phyloP scores from a whole-genome alignment of 2,888 invertebrate genomes.

The Lasioglossum morio region DNA sequence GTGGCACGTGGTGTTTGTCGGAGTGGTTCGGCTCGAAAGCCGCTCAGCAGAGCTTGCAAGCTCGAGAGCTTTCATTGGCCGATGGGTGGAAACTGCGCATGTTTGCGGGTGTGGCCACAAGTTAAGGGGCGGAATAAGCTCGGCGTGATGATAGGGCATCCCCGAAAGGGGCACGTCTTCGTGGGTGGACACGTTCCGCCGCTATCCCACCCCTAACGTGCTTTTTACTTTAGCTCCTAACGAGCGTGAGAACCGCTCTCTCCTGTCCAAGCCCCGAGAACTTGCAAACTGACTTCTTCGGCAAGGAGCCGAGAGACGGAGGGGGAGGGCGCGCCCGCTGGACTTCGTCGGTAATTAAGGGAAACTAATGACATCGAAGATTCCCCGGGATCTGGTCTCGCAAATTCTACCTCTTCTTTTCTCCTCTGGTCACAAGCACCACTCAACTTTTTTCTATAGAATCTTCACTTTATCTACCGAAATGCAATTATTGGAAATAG shows the following conservation, averaged over 20 bases:
- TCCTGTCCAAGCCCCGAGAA: constrained; percentile 60
- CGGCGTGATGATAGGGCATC: constrained; percentile 81
- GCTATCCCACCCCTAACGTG: constrained; percentile 64
- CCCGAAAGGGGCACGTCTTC: constrained; percentile 77
- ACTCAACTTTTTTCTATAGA: neutral
- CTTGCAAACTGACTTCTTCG: constrained; percentile 68
- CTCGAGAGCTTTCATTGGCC: constrained; percentile 80
- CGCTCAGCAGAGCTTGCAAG: constrained; percentile 77
- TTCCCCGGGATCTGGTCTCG: constrained; percentile 11
- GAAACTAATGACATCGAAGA: constrained; percentile 52
- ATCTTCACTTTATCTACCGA: neutral
- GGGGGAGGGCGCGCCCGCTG: neutral
- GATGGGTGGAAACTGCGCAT: constrained; percentile 83
- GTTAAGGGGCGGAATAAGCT: constrained; percentile 80
- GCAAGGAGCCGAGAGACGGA: constrained; percentile 6
- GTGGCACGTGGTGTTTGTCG: constrained; percentile 84
- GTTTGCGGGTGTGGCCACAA: constrained; percentile 81
- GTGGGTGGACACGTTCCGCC: constrained; percentile 77
- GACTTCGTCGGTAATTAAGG: constrained; percentile 47
- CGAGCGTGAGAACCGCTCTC: constrained; percentile 67
- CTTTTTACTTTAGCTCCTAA: constrained; percentile 73
- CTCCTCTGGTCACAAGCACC: neutral
- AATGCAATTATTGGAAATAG: neutral
- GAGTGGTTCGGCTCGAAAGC: constrained; percentile 78
- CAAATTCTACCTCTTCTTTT: constrained; percentile 22